Base-by-base conservation (phyloP, 2,888 invertebrate species). In the Drosophila atripex region DNA sequence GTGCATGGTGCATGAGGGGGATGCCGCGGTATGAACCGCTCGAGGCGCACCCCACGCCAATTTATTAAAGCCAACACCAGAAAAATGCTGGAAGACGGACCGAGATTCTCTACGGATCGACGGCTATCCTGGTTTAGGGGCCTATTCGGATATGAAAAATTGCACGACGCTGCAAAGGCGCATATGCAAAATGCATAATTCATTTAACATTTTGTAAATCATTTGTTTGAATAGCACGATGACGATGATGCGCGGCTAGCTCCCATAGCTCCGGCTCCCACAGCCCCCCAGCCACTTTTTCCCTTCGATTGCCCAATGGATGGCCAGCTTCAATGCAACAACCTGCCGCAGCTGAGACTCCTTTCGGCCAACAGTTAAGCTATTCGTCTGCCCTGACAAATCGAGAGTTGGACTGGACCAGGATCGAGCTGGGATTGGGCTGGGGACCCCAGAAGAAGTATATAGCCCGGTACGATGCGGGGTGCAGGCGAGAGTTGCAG, bases 311-410 rank as follows among this genome's bases (percentile, higher is more conserved):
- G 11, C 46, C 18, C 18, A 12, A 9, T 16, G 38, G 41, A 14
- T 28, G 28, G 28, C 28, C 28, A 28, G 28, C 43, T 57, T 45
- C 39, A 16, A 41, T 35, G 55, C 53, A 74, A 59, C 83, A 80
- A 87, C 84, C 87, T 87, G 84, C 59, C 66, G 60, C 51, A 45
- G 38, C 30, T 35, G 28, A 66, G 53, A 43, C 56, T 50, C 59
- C 54, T 58, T 60, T 30, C 49, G 72, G 64, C 80, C 64, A 51
- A 45, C 86, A 76, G 80, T 86, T 74, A 77, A 77, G 80, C 88
- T 89, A 90, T 88, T 80, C 89, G 89, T 86, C 87, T 80, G 77
- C 80, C 78, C 89, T 89, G 90, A 89, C 88, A 89, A 89, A 90
- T 89, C 82, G 87, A 68, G 68, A 71, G 70, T 77, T 61, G 21